Evolutionary conservation across 92 coral and sea anemone genomes (phyloP).

Genomic region (Palythoa caribaeorum): DNA sequence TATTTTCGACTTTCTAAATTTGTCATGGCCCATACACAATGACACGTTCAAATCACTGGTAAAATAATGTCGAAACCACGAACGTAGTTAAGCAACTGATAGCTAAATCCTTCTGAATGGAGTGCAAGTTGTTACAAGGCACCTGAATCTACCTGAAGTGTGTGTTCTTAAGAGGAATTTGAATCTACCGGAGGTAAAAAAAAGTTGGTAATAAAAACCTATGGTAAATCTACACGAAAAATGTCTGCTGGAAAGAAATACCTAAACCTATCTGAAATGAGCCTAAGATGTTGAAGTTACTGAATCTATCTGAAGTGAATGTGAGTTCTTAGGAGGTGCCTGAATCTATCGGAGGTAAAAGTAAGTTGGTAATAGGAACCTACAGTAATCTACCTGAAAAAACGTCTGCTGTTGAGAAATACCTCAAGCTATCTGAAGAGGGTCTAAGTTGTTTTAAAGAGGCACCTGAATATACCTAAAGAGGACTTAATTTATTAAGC

Average conservation of each 20-base stretch:
- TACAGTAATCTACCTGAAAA: not conserved
- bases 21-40: too few species aligned
- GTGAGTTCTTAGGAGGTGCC: not conserved
- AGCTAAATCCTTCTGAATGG: not conserved
- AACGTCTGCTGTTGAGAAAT: not conserved
- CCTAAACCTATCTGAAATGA: not conserved
- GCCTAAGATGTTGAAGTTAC: not conserved
- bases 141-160: not conserved
- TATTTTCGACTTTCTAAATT: too few species aligned
- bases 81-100: not conserved
- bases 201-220: not conserved
- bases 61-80: too few species aligned
- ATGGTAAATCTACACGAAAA: not conserved
- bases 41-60: too few species aligned
- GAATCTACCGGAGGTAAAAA: not conserved
- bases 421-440: not conserved
- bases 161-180: not conserved
- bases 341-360: not conserved
- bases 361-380: not conserved
- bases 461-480: not conserved
- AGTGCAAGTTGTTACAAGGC: not conserved
- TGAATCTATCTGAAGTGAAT: not conserved
- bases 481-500: not conserved
- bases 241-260: not conserved
- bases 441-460: not conserved